Base-by-base conservation (phyloP, 2,888 invertebrate genomes). In the Drosophila mercatorum region DNA sequence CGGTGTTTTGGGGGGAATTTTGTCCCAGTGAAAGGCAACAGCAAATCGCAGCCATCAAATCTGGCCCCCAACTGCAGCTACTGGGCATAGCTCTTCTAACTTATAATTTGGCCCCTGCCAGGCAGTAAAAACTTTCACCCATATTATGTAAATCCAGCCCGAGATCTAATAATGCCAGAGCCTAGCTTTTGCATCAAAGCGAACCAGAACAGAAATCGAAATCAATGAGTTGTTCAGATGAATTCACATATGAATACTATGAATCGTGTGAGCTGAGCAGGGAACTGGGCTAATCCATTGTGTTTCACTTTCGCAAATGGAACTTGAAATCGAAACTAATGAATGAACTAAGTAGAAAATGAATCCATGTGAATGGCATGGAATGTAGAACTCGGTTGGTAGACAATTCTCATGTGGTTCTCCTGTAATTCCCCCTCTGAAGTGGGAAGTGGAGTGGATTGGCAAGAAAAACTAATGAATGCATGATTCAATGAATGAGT, bases 71-170 rank as follows among this genome's bases (percentile, higher is more conserved):
- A 60, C 62, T 80, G 73, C 52, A 38, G 63, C 78, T 81, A 78
- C 78, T 81, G 78, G 78, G 81, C 78, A 78, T 53, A 65, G n/a
- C 26, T 86, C 38, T 86, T 84, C 84, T 84, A 85, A 66, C 72
- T 82, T 60, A 80, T 89, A 88, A 84, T 84, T 84, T 84, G 86
- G 22, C 22, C 34, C 3, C 72, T 31, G 67, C 56, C 49, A 51
- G 49, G 49, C 49, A 34, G 49, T 34, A 11, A 8, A 63, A 79
- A 84, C 84, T 85, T 85, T 85, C 84, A 78, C 84, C 84, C 64
- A 46, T 84, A 89, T 84, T 84, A 84, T 84, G 84, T 89, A 84
- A 84, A 84, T 82, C 74, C 64, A 52, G 65, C 46, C 59, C 49
- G 38, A 49, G 66, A 66, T 55, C n/a, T 62, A 60, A 57, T 68